Conservation (phyloP, 2,797 vertebrate species). For the Peromyscus nudipes region DNA sequence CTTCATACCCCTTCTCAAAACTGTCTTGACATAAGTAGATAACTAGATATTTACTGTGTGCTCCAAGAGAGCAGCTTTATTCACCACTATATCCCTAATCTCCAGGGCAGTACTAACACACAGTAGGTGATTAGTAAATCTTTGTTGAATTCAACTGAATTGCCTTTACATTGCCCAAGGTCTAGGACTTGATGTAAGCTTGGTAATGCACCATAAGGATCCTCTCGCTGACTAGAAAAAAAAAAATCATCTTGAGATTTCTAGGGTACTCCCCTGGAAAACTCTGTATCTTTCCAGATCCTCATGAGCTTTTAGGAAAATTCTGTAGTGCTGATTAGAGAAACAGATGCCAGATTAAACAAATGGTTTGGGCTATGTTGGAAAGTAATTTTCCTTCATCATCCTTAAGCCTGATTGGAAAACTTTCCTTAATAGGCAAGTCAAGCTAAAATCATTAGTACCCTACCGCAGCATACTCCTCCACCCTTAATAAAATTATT, state of each 20-base stretch:
- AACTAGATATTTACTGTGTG: conserved; percentile 29
- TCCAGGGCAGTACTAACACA: conserved; percentile 19
- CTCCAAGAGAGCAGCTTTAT: conserved; percentile 1
- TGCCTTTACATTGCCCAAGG: conserved; percentile 2
- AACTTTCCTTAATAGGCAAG: conserved; percentile 9
- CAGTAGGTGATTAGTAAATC: neutral
- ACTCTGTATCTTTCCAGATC: conserved; percentile 64
- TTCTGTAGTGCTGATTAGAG: conserved; percentile 54
- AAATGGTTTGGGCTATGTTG: neutral
- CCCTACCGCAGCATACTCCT: neutral
- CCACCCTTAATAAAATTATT: neutral
- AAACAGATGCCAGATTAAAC: conserved; percentile 64
- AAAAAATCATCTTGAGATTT: conserved; percentile 62
- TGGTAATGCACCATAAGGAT: neutral
- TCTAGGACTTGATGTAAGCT: conserved; percentile 49
- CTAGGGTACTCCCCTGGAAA: conserved; percentile 56
- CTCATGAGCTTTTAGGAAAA: conserved; percentile 60
- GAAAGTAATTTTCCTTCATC: conserved; percentile 64
- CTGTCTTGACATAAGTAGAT: conserved; percentile 29
- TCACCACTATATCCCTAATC: neutral
- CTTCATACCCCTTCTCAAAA: conserved; percentile 44
- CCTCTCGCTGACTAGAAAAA: neutral
- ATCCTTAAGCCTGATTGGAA: conserved; percentile 33
- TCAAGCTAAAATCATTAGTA: conserved; percentile 52
- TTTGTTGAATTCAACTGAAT: conserved; percentile 33